These are phyloP conservation scores for Mormoops blainvillei DNA, from an alignment of 2,113 vertebrate species.

Conservation along the genomic window DNA sequence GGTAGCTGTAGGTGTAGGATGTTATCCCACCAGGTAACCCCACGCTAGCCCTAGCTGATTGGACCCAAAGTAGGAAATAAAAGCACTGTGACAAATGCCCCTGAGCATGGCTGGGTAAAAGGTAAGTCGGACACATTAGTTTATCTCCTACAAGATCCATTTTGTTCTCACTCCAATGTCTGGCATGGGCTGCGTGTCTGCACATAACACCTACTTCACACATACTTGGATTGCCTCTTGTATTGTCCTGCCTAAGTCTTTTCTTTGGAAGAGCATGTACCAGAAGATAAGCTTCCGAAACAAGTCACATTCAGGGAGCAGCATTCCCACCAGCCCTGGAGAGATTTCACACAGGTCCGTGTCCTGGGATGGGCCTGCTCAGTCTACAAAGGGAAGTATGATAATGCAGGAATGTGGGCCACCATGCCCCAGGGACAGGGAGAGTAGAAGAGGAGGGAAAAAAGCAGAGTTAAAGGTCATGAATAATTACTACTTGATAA, in stretches of 20 bases:
- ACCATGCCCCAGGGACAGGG: neutral
- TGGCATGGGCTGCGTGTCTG: neutral
- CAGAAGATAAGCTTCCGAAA: constrained; percentile 67
- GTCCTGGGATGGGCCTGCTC: neutral
- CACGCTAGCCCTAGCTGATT: neutral
- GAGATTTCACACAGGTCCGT: constrained; percentile 46
- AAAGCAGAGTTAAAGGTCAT: neutral
- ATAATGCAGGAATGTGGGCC: constrained; percentile 67
- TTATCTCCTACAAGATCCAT: neutral
- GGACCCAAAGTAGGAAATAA: neutral
- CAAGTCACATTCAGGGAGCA: constrained; percentile 46
- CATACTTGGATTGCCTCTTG: neutral
- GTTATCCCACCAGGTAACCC: neutral
- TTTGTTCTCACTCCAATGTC: neutral
- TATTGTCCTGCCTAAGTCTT: neutral
- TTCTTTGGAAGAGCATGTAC: constrained; percentile 40
- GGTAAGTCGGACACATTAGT: neutral
- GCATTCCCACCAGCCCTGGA: constrained; percentile 56
- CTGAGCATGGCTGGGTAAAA: neutral
- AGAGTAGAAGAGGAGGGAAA: neutral
- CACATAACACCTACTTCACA: neutral
- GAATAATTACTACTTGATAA: neutral
- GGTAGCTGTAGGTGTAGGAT: neutral
- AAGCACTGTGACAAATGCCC: neutral
- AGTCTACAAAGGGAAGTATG: constrained; percentile 51